Base-by-base conservation (phyloP, 2,113 vertebrate genomes). In the Butastur rufipennis region DNA sequence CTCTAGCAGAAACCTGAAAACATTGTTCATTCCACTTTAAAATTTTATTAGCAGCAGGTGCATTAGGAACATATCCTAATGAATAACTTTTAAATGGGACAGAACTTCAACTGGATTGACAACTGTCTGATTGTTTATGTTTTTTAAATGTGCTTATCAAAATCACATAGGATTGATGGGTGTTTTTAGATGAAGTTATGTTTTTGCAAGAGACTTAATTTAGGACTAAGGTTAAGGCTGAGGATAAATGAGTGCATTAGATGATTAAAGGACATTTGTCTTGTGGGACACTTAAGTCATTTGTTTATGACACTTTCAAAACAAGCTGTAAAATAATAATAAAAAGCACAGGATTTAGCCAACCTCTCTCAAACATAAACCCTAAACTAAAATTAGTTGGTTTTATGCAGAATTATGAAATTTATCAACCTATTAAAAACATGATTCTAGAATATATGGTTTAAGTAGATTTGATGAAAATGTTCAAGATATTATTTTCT, bases 241-340 rank as follows among this genome's bases (percentile, higher is more conserved):
- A 98, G 98, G 97, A 99, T 99, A 99, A 98, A 99, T 99, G 98
- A 99, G 97, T 98, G 96, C 99, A 98, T 99, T 99, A 99, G 98
- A 99, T 98, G 98, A 99, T 99, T 99, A 99, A 99, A 99, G 98
- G 97, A 98, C 98, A 99, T 99, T 99, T 98, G 98, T 99, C 99
- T 99, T 98, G 97, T 97, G 89, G 97, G 97, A 98, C 98, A 98
- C 89, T 97, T 93, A 79, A 98, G 97, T 97, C 97, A 98, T 98
- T 99, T 99, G 98, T 98, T 99, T 98, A 98, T 98, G 98, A 98
- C 97, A 87, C 97, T 97, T 95, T 96, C 96, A 98, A 98, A 98
- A 97, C 95, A 98, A 97, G 97, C 96, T 91, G 68, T 85, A 92
- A 96, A 97, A 98, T 95, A 98, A 80, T 78, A 95, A 93, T 70